Percentiles rank a stretch among this genome's conserved stretches.
Conservation (phyloP, 2,888 invertebrate species). For the Apotomis turbidana region DNA sequence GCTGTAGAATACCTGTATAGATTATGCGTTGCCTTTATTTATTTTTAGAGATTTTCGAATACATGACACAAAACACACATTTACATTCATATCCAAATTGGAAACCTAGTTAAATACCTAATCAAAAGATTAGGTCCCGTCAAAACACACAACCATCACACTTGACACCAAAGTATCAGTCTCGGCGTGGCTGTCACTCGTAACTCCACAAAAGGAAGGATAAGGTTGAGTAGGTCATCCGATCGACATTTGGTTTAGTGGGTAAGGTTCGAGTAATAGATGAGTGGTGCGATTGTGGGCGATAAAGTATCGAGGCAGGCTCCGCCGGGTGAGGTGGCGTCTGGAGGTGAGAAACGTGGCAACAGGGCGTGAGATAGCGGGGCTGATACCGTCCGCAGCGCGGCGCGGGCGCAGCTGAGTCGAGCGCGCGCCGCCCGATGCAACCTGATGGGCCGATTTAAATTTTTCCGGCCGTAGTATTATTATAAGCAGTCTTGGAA, state of each 20-base stretch:
- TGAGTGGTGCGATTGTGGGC: constrained; percentile 70
- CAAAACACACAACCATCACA: constrained; percentile 43
- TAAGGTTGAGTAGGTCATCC: constrained; percentile 54
- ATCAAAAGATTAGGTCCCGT: constrained; percentile 2
- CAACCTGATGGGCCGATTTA: constrained; percentile 8
- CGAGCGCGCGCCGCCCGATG: constrained; percentile 22
- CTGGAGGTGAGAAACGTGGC: constrained; percentile 81
- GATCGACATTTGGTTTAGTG: constrained; percentile 71
- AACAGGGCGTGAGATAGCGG: constrained; percentile 77
- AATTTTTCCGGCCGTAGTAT: too few species aligned
- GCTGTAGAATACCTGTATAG: too few species aligned
- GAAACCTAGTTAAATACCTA: neutral
- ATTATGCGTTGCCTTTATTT: too few species aligned
- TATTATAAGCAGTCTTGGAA: too few species aligned
- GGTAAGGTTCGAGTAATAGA: constrained; percentile 73
- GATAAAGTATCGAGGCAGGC: constrained; percentile 71
- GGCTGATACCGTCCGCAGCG: constrained; percentile 64
- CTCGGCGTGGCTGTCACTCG: constrained; percentile 58
- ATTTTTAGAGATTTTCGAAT: too few species aligned
- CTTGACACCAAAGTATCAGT: constrained; percentile 45
- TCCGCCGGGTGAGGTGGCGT: constrained; percentile 66
- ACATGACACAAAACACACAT: too few species aligned
- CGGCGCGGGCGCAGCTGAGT: constrained; percentile 42
- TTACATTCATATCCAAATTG: neutral
- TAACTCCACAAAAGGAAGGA: constrained; percentile 60